Evolutionary conservation across 2,888 invertebrate genomes (phyloP).

Genomic region (Abrostola triplasia): DNA sequence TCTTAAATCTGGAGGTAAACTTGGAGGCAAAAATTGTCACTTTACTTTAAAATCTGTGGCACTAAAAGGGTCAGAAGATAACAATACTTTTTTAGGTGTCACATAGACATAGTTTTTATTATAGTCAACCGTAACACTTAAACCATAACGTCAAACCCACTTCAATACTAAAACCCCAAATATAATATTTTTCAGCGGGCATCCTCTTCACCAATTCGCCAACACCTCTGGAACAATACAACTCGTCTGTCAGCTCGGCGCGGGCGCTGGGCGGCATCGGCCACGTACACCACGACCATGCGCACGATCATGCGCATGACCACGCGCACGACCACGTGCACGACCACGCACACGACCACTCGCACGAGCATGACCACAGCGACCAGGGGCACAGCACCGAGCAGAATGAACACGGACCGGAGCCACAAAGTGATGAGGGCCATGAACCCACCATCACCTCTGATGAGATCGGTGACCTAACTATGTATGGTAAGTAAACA

Average conservation of each 20-base stretch:
- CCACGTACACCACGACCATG: slow-evolving; percentile 57
- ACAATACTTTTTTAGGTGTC: too few species aligned
- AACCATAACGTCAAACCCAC: not conserved
- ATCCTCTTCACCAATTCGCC: slow-evolving; percentile 90
- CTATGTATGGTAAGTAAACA: slow-evolving; percentile 85
- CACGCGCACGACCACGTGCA: slow-evolving; percentile 56
- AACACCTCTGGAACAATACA: slow-evolving; percentile 87
- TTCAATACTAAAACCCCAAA: not conserved
- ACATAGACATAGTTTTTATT: too few species aligned
- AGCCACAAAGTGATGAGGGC: slow-evolving; percentile 69
- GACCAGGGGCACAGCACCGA: slow-evolving; percentile 30
- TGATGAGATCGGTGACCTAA: slow-evolving; percentile 82
- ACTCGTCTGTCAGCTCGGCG: slow-evolving; percentile 85
- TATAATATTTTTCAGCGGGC: slow-evolving; percentile 87
- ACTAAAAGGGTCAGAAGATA: too few species aligned
- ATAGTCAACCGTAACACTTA: too few species aligned
- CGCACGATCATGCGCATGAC: slow-evolving; percentile 56
- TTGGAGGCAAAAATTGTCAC: too few species aligned
- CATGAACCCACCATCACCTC: slow-evolving; percentile 62
- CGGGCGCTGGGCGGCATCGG: slow-evolving; percentile 89
- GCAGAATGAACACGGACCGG: slow-evolving; percentile 61
- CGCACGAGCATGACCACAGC: slow-evolving; percentile 56
- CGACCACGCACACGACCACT: slow-evolving; percentile 51
- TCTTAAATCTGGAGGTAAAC: too few species aligned
- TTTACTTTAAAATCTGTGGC: too few species aligned